Evolutionary conservation across 2,888 invertebrate genomes (phyloP), one percentile per base, ranked within the genome.

Genomic region (Arctia plantaginis): DNA sequence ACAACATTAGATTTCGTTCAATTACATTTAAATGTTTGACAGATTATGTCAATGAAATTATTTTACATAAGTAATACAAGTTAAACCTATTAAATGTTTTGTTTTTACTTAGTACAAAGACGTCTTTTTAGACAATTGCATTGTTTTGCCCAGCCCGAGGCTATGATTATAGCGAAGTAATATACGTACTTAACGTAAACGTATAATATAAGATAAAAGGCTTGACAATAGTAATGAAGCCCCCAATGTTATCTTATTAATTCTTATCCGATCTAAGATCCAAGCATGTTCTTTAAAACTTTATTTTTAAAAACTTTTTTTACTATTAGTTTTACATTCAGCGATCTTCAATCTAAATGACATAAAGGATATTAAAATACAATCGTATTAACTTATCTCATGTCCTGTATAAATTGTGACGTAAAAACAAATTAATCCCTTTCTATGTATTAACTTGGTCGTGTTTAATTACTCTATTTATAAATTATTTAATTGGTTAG

Each of bases 401-500:
- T 44, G 12, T 10, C 12, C 1, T 47, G 20, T 6, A 23, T 23
- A 23, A 51, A 51, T 51, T 0, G 62, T 70, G 66, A 67, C n/a
- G 27, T 70, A 39, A 55, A 72, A 74, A 70, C 35, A 41, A 64
- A 76, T 66, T 74, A 82, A 76, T 66, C 64, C 75, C 66, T 75
- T 71, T 44, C 64, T 44, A 76, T 82, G 78, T 77, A 77, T 77
- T 78, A 59, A 71, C 75, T 79, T 79, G 76, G 74, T 68, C 71
- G 73, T 79, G 75, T 84, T 84, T 84, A 78, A 83, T 77, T 79
- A 77, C 79, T 74, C 66, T 35, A 33, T 76, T 27, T 66, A 71
- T 74, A 79, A 80, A 81, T 78, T 66, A 66, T n/a, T 65, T 73
- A 76, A 82, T 82, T 77, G 77, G 80, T 84, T 84, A 76, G 64